Base-by-base conservation (phyloP, 2,797 vertebrate genomes). In the Naso thynnoides region DNA sequence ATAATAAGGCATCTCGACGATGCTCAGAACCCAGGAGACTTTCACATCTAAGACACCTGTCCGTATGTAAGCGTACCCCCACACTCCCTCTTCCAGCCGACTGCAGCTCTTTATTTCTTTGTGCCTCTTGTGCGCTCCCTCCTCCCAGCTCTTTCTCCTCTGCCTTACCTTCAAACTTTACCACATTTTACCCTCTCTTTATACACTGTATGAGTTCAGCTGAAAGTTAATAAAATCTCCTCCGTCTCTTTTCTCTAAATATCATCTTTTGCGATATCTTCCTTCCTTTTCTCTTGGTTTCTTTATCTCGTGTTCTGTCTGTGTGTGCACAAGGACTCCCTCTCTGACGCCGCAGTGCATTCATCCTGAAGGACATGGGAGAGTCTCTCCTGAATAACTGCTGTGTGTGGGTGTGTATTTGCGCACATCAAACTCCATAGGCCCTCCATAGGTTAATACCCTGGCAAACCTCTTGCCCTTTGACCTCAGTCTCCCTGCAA, bases 11-110 rank as follows among this genome's bases (percentile, higher is more conserved):
- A 64, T 79, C 83, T 90, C 85, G 72, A 76, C 82, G 84, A 86
- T 56, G 74, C 81, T 84, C 68, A 72, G 76, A 85, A 81, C 88
- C 84, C 85, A 64, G 74, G 89, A 91, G 86, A 88, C 75, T 67
- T 65, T 71, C 67, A 88, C 87, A 79, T 92, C 89, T 87, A 76
- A 91, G 79, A 85, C 86, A 91, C 89, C 85, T 92, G 89, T 92
- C 90, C 87, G 23, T 82, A 72, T 89, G 70, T 55, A 64, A 45
- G 15, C 33, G 49, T 64, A 79, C 79, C 81, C 65, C 71, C 52
- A 29, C 65, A 60, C 66, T 83, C 64, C 69, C 64, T 65, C 78
- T 73, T 56, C 79, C 73, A 83, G 57, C 70, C 50, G 42, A 77
- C 84, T 83, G 69, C 59, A 42, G 66, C 73, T 70, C 72, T 83